Conservation (phyloP, 1,140 invertebrate species). For the Bombus haemorrhoidalis region DNA sequence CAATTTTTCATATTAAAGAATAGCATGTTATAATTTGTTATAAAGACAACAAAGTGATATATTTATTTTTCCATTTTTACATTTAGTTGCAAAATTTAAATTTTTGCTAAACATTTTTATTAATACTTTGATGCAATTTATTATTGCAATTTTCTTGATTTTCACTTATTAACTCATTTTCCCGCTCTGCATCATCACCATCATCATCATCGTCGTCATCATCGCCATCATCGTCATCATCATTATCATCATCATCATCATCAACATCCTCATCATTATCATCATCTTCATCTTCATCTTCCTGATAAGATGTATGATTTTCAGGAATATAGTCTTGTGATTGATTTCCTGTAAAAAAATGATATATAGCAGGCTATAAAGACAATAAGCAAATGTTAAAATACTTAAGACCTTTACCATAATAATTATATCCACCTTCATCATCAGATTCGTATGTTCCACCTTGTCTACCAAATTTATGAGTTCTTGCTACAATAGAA, state of each 20-base stretch:
- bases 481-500: constrained; percentile 86
- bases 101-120: constrained; percentile 40
- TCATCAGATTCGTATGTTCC: constrained; percentile 80
- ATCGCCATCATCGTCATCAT: constrained; percentile 82
- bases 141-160: constrained; percentile 47
- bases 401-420: constrained; percentile 65
- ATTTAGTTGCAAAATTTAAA: constrained; percentile 2
- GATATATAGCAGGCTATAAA: background rate
- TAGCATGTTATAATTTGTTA: background rate
- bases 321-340: constrained; percentile 79
- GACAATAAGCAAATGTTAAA: constrained; percentile 25
- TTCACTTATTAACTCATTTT: constrained; percentile 39
- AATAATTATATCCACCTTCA: constrained; percentile 78
- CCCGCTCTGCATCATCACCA: constrained; percentile 14
- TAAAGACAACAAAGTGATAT: constrained; percentile 12
- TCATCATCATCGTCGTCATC: constrained; percentile 68
- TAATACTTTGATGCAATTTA: constrained; percentile 24
- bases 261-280: constrained; percentile 67
- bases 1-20: background rate
- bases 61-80: constrained; percentile 13
- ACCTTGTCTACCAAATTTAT: constrained; percentile 92
- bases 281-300: constrained; percentile 83
- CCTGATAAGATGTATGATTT: constrained; percentile 83
- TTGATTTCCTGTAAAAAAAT: constrained; percentile 63
- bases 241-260: constrained; percentile 72